phyloP scores from a whole-genome alignment of 2,888 invertebrate species.

The Gymnocheta viridis region DNA sequence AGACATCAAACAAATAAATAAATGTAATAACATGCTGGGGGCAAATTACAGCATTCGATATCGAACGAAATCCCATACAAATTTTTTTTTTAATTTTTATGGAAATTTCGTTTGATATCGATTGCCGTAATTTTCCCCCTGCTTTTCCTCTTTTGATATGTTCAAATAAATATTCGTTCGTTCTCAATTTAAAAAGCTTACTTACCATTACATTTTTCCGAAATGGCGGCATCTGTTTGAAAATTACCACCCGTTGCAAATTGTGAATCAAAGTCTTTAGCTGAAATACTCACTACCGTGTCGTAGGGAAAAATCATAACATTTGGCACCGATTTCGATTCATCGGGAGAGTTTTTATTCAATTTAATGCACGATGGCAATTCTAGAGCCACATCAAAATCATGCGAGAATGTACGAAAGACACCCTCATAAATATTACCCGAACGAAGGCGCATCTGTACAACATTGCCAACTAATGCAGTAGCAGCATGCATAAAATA shows the following conservation, averaged over 20 bases:
- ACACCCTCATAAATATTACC: constrained; percentile 94
- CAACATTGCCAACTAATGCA: constrained; percentile 91
- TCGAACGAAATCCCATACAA: no score
- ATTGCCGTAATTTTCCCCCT: no score
- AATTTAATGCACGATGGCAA: constrained; percentile 88
- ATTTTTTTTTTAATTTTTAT: no score
- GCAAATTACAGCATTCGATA: no score
- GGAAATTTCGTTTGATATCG: no score
- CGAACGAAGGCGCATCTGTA: constrained; percentile 91
- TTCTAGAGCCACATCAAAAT: constrained; percentile 94
- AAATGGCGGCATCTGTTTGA: constrained; percentile 94
- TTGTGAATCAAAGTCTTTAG: constrained; percentile 93
- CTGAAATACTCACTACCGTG: constrained; percentile 92
- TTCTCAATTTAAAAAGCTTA: background rate
- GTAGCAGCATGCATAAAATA: constrained; percentile 95
- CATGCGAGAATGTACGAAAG: constrained; percentile 93
- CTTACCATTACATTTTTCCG: constrained; percentile 89
- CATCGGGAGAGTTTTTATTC: constrained; percentile 78
- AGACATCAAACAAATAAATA: background rate
- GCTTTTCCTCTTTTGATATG: no score
- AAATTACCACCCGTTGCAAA: constrained; percentile 94
- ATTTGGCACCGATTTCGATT: constrained; percentile 78
- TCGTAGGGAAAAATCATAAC: constrained; percentile 88
- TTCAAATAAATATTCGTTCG: background rate
- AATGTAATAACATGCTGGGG: no score